A percentile compares a stretch with the other conserved stretches of the same genome.
phyloP scores from a whole-genome alignment of 2,797 vertebrate genomes.

The Galago senegalensis region DNA sequence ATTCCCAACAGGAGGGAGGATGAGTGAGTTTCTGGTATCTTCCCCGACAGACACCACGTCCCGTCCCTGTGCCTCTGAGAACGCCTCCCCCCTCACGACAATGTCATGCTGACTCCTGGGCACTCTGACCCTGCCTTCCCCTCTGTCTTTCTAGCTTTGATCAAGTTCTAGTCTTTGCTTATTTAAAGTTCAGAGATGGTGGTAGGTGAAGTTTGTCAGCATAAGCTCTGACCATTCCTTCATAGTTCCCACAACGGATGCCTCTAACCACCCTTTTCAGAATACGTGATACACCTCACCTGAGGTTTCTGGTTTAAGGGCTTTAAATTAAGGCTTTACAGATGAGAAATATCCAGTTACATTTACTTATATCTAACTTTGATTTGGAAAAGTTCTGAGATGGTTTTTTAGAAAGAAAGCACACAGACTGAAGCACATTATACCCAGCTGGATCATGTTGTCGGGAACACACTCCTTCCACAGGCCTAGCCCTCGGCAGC shows the following conservation, averaged over 20 bases:
- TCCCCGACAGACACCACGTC: background rate
- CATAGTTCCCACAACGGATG: background rate
- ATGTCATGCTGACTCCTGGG: background rate
- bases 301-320: background rate
- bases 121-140: accelerated
- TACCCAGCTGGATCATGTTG: background rate
- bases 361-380: background rate
- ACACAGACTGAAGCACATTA: background rate
- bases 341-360: background rate
- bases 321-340: background rate
- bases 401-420: slow-evolving; percentile 13
- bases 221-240: background rate
- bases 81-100: accelerated
- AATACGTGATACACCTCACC: background rate
- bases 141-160: background rate
- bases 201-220: background rate
- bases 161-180: background rate
- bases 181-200: background rate
- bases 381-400: background rate
- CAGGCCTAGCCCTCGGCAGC: background rate
- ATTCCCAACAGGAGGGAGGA: background rate
- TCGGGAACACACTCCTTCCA: background rate
- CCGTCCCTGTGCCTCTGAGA: background rate
- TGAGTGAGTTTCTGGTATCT: background rate
- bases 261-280: background rate